Base-by-base conservation (phyloP, 2,888 invertebrate genomes). In the Scrobipalpa costella region DNA sequence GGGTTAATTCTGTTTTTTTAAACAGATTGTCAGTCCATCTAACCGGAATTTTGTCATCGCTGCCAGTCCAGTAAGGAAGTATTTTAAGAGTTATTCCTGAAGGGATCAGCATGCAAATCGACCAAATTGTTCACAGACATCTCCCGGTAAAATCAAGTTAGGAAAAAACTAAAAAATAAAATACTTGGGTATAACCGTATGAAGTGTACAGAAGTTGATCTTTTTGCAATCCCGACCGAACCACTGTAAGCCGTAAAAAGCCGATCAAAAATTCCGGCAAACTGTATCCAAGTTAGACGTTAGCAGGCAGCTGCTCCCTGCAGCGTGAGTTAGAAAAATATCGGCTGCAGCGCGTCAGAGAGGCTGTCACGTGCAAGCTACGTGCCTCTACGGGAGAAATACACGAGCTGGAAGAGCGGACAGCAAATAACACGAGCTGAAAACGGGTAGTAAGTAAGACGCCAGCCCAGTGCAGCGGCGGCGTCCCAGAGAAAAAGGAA, bases 311-410 rank as follows among this genome's bases (percentile, higher is more conserved):
- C 64, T 67, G 64, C 63, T 33, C 17, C 57, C 60, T 62, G 67
- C 64, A 33, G 62, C 64, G 47, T 57, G 65, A 52, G 57, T 61
- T 65, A 78, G 80, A 81, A 81, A 83, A 83, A 83, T 81, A 81
- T 77, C 76, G 66, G 65, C 70, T 67, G 68, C 68, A 66, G 36
- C 65, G 66, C 73, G 73, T 74, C 76, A 68, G 71, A 64, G 72
- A 62, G 66, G 73, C 80, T 79, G 81, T 81, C 82, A 81, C 79
- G 78, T 77, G 72, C 82, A 78, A 40, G 62, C 68, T 74, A 78
- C 78, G 77, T 80, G 75, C 70, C 21, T 72, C 59, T 49, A 67
- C 64, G 64, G 33, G 7, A 13, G 47, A 8, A 59, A 72, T 69
- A 68, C 61, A 77, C 73, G 33, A 71, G 6, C 5, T 9, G 13